A percentile compares a stretch with the other conserved stretches of the same genome.
Conservation (phyloP, 1,140 invertebrate species). For the Ctenoplectra terminalis region DNA sequence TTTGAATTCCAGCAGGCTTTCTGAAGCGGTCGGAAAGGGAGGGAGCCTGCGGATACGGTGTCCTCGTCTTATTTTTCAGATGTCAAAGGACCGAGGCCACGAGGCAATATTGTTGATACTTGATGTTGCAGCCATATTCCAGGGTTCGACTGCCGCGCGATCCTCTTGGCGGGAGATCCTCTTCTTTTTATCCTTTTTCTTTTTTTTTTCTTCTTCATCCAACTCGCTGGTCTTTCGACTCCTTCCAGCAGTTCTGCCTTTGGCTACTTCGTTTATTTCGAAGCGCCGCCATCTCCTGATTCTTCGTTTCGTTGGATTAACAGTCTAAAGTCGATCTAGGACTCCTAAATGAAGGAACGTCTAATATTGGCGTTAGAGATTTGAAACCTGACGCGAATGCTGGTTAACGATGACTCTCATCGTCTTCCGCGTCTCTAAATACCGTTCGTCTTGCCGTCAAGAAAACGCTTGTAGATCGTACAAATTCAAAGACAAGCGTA, state of each 20-base stretch:
- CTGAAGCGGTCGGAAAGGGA: slow-evolving; percentile 38
- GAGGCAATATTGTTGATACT: slow-evolving; percentile 80
- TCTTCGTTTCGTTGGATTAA: neutral
- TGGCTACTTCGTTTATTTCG: neutral
- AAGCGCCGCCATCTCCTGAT: neutral
- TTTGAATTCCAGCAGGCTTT: slow-evolving; percentile 81
- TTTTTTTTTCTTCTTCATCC: neutral
- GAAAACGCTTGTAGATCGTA: too few relatives aligned
- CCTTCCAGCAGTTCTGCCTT: neutral
- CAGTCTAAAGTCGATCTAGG: neutral
- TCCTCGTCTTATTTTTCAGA: slow-evolving; percentile 77
- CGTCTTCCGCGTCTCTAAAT: slow-evolving; percentile 1
- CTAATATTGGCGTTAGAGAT: neutral
- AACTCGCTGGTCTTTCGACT: neutral
- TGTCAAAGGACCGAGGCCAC: slow-evolving; percentile 76
- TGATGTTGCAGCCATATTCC: slow-evolving; percentile 76
- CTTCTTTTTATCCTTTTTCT: slow-evolving; percentile 24
- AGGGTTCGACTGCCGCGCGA: slow-evolving; percentile 9
- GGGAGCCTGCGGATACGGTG: slow-evolving; percentile 39
- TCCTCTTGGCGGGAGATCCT: slow-evolving; percentile 47
- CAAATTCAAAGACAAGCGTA: too few relatives aligned
- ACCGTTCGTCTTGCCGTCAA: neutral
- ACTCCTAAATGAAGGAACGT: neutral
- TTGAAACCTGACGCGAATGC: neutral
- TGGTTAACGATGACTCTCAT: neutral